A percentile compares a stretch with the other conserved stretches of the same genome.
Evolutionary conservation across 2,113 vertebrate genomes (phyloP).

Genomic region (Lota lota): DNA sequence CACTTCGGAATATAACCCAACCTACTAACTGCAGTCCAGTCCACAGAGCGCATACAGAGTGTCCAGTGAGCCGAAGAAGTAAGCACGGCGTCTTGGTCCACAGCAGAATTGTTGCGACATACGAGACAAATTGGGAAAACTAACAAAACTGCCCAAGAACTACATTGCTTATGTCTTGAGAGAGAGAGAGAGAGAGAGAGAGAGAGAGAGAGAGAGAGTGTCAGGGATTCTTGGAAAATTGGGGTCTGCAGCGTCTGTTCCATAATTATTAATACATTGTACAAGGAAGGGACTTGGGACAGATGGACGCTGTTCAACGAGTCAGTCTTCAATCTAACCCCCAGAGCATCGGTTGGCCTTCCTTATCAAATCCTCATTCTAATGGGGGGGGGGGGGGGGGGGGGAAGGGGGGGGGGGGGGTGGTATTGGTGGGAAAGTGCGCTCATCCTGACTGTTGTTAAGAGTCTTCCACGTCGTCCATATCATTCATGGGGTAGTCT

Average conservation of each 20-base stretch:
- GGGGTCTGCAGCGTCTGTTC: no score
- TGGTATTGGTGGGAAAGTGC: constrained; percentile 32
- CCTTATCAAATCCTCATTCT: no score
- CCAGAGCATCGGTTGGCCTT: no score
- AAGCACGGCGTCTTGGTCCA: constrained; percentile 47
- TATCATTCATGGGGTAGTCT: constrained; percentile 79
- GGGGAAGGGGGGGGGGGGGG: constrained; percentile 9
- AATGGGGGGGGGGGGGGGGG: neutral
- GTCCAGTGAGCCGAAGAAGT: constrained; percentile 47
- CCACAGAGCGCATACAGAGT: constrained; percentile 50
- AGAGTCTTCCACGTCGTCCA: constrained; percentile 73
- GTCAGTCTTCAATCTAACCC: no score
- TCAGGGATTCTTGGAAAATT: neutral
- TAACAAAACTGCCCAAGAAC: constrained; percentile 35
- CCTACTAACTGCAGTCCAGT: constrained; percentile 51
- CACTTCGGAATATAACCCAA: constrained; percentile 2
- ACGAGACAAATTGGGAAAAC: constrained; percentile 30
- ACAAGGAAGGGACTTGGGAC: no score
- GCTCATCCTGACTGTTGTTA: constrained; percentile 75
- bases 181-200: constrained; percentile 10
- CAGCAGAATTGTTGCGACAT: constrained; percentile 33
- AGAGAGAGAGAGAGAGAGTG: constrained; percentile 17
- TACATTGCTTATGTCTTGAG: constrained; percentile 43
- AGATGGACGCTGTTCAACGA: no score
- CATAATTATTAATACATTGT: no score